A percentile compares a stretch with the other conserved stretches of the same genome.
phyloP scores from a whole-genome alignment of 2,797 vertebrate genomes.

The Antennarius maculatus region DNA sequence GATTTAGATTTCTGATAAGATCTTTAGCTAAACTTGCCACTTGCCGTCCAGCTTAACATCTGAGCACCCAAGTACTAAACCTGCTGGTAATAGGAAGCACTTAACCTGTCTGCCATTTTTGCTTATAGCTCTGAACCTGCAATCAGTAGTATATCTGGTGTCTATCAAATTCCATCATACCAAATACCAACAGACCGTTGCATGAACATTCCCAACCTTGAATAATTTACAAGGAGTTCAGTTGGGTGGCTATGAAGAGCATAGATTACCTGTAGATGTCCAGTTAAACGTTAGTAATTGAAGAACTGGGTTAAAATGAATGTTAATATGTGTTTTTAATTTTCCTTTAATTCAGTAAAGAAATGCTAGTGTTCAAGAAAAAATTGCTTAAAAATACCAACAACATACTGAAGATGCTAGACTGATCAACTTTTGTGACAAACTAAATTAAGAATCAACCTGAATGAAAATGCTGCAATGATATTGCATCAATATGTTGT shows the following conservation, averaged over 20 bases:
- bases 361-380: too few species aligned
- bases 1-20: slow-evolving; percentile 13
- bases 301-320: background rate
- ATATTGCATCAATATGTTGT: background rate
- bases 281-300: background rate
- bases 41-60: slow-evolving; percentile 63
- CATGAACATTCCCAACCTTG: slow-evolving; percentile 26
- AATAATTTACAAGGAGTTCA: slow-evolving; percentile 5
- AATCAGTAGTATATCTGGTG: slow-evolving; percentile 70
- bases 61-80: slow-evolving; percentile 62
- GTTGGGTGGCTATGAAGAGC: background rate
- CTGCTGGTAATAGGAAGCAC: slow-evolving; percentile 74
- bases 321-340: background rate
- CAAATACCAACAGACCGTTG: slow-evolving; percentile 27
- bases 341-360: background rate
- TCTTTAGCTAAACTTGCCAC: slow-evolving; percentile 13
- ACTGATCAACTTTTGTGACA: too few species aligned
- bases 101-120: slow-evolving; percentile 73
- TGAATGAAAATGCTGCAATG: background rate
- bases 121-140: slow-evolving; percentile 67
- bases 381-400: too few species aligned
- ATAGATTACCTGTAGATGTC: background rate
- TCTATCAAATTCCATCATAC: slow-evolving; percentile 70
- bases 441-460: too few species aligned
- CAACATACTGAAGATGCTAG: too few species aligned